phyloP scores from a whole-genome alignment of 1,140 invertebrate genomes.

The Ceratoteleas bidentatus region DNA sequence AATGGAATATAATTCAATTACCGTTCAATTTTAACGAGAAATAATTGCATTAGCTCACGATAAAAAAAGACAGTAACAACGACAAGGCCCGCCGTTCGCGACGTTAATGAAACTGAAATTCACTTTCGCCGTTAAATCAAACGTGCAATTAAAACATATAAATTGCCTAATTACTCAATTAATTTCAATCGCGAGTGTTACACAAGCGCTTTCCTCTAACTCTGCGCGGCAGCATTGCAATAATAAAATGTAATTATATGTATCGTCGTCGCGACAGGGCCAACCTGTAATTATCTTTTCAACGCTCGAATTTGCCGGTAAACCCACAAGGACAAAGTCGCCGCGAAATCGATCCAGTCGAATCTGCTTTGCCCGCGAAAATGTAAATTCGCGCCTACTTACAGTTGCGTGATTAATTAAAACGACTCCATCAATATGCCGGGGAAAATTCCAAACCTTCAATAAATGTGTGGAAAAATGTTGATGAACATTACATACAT shows the following conservation, averaged over 20 bases:
- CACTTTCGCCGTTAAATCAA: constrained; percentile 65
- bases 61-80: constrained; percentile 15
- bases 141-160: constrained; percentile 63
- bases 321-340: background rate
- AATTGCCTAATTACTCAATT: constrained; percentile 63
- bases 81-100: background rate
- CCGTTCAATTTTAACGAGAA: constrained; percentile 2
- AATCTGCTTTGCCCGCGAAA: background rate
- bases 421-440: background rate
- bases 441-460: background rate
- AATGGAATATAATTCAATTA: constrained; percentile 18
- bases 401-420: background rate
- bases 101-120: constrained; percentile 60
- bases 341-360: background rate
- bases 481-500: too few species aligned
- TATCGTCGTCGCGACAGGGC: constrained; percentile 3
- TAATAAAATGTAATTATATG: constrained; percentile 51
- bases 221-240: constrained; percentile 20
- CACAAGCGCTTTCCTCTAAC: constrained; percentile 52
- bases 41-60: constrained; percentile 28
- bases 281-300: constrained; percentile 1
- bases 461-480: background rate
- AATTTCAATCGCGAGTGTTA: constrained; percentile 52
- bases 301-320: background rate
- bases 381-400: background rate